These are phyloP conservation scores for Radopholus similis DNA, from an alignment of 1,140 invertebrate species.

Conservation along the genomic window DNA sequence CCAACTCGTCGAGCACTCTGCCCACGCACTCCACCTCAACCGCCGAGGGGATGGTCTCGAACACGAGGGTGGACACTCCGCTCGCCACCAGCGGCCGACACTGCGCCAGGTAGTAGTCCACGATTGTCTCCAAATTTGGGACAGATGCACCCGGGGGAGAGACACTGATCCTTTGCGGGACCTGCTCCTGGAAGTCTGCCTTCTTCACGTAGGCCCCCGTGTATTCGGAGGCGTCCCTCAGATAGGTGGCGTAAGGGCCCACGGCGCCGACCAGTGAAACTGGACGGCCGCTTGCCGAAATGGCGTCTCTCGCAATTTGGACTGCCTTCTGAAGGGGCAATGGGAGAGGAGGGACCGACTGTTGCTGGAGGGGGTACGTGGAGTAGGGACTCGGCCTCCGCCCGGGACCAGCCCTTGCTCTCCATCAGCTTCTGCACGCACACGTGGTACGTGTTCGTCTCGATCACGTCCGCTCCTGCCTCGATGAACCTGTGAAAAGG, in stretches of 20 bases:
- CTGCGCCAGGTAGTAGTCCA: slow-evolving; percentile 75
- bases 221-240: slow-evolving; percentile 85
- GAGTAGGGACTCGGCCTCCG: slow-evolving; percentile 64
- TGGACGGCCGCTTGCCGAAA: slow-evolving; percentile 34
- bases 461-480: slow-evolving; percentile 78
- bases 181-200: slow-evolving; percentile 62
- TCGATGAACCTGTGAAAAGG: slow-evolving; percentile 54
- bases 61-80: slow-evolving; percentile 75
- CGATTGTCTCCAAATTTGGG: slow-evolving; percentile 62
- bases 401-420: slow-evolving; percentile 60
- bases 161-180: too few relatives aligned
- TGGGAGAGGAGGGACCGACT: not conserved
- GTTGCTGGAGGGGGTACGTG: slow-evolving; percentile 56
- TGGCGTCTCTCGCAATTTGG: slow-evolving; percentile 67
- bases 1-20: slow-evolving; percentile 72
- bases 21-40: slow-evolving; percentile 77
- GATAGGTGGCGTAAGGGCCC: slow-evolving; percentile 80
- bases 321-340: slow-evolving; percentile 66
- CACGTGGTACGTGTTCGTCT: slow-evolving; percentile 83
- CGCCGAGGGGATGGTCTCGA: slow-evolving; percentile 82
- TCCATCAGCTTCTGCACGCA: slow-evolving; percentile 73
- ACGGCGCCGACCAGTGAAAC: slow-evolving; percentile 69
- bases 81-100: slow-evolving; percentile 72
- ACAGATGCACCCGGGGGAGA: not conserved
- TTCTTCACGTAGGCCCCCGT: slow-evolving; percentile 74